These are phyloP conservation scores for Paramormyrops hopkinsi DNA, from an alignment of 2,797 vertebrate species.

Conservation along the genomic window DNA sequence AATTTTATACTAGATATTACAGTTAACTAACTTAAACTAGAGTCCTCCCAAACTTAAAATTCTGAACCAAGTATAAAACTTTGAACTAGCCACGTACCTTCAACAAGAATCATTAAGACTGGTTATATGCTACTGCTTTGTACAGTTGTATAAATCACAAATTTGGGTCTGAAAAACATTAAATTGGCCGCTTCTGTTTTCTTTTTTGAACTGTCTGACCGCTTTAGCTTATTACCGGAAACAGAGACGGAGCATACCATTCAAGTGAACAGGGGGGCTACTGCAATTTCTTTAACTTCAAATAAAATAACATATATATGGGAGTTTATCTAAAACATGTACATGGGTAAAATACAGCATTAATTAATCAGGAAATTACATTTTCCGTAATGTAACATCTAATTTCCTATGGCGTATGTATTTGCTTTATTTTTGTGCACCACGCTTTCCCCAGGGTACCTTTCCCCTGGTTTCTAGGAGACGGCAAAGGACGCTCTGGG, in stretches of 20 bases:
- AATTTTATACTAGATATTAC: background rate
- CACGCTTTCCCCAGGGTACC: slow-evolving; percentile 34
- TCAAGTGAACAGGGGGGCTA: background rate
- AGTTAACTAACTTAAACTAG: background rate
- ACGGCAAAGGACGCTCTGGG: slow-evolving; percentile 37
- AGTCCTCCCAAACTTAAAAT: background rate
- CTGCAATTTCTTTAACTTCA: background rate
- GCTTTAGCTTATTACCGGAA: background rate
- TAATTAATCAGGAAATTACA: background rate
- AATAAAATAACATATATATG: background rate
- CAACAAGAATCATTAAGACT: background rate
- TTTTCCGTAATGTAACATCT: background rate
- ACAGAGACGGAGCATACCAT: background rate
- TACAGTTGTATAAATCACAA: background rate
- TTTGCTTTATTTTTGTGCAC: background rate
- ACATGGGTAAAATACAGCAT: background rate
- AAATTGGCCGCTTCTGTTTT: background rate
- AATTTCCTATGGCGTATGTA: background rate
- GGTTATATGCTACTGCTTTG: background rate
- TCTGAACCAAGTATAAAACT: background rate
- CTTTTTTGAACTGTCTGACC: background rate
- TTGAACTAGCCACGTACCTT: background rate
- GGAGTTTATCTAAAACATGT: background rate
- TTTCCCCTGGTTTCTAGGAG: slow-evolving; percentile 53
- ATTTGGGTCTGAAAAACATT: background rate